Evolutionary conservation across 2,113 vertebrate genomes (phyloP).

Genomic region (Myocastor coypus): DNA sequence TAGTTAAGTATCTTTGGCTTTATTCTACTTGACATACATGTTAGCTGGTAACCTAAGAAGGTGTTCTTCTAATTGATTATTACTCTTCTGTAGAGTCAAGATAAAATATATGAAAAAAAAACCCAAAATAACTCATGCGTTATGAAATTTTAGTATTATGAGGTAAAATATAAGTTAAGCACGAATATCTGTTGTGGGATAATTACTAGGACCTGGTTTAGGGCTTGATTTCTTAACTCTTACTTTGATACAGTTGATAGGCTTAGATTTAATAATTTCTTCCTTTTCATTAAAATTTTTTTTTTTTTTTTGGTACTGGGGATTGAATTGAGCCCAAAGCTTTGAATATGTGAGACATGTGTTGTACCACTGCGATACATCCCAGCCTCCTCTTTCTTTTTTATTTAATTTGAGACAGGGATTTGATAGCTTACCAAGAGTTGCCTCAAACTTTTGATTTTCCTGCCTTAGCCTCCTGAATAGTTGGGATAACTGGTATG

Average conservation of each 20-base stretch:
- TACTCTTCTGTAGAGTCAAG: conserved; percentile 33
- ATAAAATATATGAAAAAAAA: conserved; percentile 58
- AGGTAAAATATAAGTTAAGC: conserved; percentile 41
- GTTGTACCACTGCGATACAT: neutral
- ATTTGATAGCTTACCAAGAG: neutral
- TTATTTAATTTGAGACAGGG: neutral
- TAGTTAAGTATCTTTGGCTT: conserved; percentile 63
- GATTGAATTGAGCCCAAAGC: neutral
- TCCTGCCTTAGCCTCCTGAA: neutral
- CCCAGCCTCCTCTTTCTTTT: neutral
- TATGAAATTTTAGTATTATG: conserved; percentile 46
- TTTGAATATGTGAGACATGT: neutral
- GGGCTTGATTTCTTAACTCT: conserved; percentile 15
- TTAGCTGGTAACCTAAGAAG: conserved; percentile 59
- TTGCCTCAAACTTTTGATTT: neutral
- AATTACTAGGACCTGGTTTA: neutral
- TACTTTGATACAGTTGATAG: neutral
- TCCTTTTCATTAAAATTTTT: neutral
- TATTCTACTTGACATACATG: conserved; percentile 41
- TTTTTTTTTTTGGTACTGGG: neutral
- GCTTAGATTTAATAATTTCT: conserved; percentile 32
- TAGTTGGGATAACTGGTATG: neutral
- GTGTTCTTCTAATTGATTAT: conserved; percentile 57
- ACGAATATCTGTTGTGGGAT: neutral
- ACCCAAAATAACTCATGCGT: neutral